Evolutionary conservation across 2,113 vertebrate genomes (phyloP).

Genomic region (Calyptomena viridis): DNA sequence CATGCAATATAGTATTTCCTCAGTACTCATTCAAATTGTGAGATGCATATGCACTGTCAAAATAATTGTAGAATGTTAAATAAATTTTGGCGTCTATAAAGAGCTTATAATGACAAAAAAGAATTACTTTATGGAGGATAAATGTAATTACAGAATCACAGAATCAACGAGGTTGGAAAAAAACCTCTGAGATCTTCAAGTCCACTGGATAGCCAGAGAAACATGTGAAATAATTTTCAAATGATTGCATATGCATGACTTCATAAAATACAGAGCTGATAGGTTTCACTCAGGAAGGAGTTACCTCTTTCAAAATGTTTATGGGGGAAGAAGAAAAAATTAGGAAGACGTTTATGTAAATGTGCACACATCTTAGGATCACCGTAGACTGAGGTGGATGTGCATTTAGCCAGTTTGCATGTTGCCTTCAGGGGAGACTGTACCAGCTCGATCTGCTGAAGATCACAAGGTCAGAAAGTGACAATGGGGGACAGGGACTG

Average conservation of each 20-base stretch:
- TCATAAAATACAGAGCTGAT: background rate
- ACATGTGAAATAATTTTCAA: background rate
- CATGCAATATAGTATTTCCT: background rate
- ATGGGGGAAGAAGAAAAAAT: background rate
- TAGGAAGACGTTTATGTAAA: background rate
- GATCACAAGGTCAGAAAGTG: background rate
- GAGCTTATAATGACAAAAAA: background rate
- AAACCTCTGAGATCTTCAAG: too few relatives aligned
- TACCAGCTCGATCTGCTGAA: fast-evolving
- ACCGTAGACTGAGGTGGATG: background rate
- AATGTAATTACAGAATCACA: background rate
- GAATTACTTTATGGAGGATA: background rate
- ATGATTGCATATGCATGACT: fast-evolving
- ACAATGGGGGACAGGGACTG: fast-evolving
- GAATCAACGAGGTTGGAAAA: too few relatives aligned
- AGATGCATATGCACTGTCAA: background rate
- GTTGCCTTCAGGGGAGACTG: background rate
- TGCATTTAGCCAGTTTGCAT: background rate
- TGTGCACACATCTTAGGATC: background rate
- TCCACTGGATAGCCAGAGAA: background rate
- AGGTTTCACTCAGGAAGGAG: background rate
- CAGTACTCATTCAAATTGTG: background rate
- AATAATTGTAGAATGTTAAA: slow-evolving; percentile 17
- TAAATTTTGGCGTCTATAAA: slow-evolving; percentile 4
- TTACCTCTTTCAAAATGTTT: background rate